Evolutionary conservation across 2,113 vertebrate genomes (phyloP), one percentile per base, ranked within the genome.

Genomic region (Tachysurus vachellii): DNA sequence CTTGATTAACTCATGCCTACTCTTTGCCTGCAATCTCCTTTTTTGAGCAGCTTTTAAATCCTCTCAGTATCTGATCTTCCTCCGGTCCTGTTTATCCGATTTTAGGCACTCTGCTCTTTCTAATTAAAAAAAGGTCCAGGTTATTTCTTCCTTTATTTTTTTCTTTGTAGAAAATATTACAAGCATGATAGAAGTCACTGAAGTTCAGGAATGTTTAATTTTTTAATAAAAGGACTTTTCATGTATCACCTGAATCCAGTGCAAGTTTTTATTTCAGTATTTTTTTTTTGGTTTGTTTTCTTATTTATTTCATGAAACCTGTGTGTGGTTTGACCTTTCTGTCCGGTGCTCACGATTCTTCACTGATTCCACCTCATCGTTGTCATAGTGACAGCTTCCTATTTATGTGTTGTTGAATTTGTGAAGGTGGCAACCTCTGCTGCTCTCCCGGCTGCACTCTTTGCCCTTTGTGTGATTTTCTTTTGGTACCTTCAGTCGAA

Each of bases 341-440:
- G 0, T 9, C 8, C 4, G 3, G 8, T 12, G 5, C 21, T 80
- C 28, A 50, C 47, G n/a, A 26, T 80, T 80, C 77, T 57, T 36
- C 53, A 36, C 77, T 13, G 77, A 80, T 57, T 57, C 77, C 54
- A 19, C 77, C 77, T 80, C 50, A 19, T 76, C 5, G 77, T 80
- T 80, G 77, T 80, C 77, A 80, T 80, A 36, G 54, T 59, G 54
- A 80, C 77, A 36, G 54, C 10, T 59, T 80, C 77, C 54, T 80
- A 59, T 80, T 80, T 80, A 56, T 80, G 54, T 57, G 54, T 36
- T 54, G 28, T 59, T 80, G 54, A 36, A 80, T 80, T 80, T 57
- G 77, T 53, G 54, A 80, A 80, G 31, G 77, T 28, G 54, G 5
- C 5, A 2, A 3, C n/a, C 54, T 59, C 77, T 17, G 10, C 28